Evolutionary conservation across 2,797 vertebrate genomes (phyloP).

Genomic region (Notolepis coatsorum): DNA sequence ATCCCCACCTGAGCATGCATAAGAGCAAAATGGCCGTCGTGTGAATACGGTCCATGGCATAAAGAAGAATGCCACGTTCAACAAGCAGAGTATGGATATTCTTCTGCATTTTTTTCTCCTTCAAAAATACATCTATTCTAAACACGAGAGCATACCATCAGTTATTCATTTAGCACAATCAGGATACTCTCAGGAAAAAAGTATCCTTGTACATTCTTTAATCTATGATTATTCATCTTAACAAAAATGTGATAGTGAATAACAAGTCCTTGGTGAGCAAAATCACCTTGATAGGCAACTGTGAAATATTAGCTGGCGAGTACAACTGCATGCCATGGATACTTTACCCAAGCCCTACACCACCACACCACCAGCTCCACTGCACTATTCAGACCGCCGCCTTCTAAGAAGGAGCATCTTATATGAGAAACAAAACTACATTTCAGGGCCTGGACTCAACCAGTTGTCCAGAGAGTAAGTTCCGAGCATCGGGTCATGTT

Average conservation of each 20-base stretch:
- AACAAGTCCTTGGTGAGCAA: conserved; percentile 72
- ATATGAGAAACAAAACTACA: conserved; percentile 55
- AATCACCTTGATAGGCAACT: conserved; percentile 79
- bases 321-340: conserved; percentile 70
- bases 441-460: conserved; percentile 51
- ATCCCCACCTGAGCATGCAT: no score
- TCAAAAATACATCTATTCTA: conserved; percentile 31
- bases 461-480: conserved; percentile 50
- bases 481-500: conserved; percentile 21
- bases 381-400: conserved; percentile 72
- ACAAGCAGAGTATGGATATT: conserved; percentile 43
- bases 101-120: background rate
- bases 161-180: conserved; percentile 63
- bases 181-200: conserved; percentile 55
- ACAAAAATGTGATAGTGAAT: conserved; percentile 62
- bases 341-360: conserved; percentile 67
- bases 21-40: no score
- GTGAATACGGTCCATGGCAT: no score
- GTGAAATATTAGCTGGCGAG: conserved; percentile 78
- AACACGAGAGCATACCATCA: conserved; percentile 48
- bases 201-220: conserved; percentile 72
- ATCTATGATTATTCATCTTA: conserved; percentile 65
- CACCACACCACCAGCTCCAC: conserved; percentile 76
- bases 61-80: conserved; percentile 35
- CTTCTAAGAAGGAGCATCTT: conserved; percentile 67